Conservation (phyloP, 1,140 invertebrate species). For the Leptinotarsa undecemlineata region DNA sequence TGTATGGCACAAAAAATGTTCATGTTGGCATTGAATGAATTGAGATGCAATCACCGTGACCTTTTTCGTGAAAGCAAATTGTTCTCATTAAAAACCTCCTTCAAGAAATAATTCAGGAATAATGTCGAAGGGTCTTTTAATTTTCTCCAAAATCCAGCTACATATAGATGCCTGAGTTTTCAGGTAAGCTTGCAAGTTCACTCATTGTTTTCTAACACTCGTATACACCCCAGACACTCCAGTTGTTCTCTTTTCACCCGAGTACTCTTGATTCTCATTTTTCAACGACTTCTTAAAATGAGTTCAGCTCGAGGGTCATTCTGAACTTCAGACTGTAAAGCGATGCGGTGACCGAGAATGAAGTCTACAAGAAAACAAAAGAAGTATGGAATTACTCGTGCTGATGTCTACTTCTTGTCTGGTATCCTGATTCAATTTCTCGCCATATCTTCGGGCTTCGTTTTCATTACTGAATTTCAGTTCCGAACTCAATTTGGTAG, state of each 20-base stretch:
- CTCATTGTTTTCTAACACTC: constrained; percentile 1
- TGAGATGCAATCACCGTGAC: too few species aligned
- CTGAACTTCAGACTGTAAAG: constrained; percentile 1
- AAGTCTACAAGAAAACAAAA: background rate
- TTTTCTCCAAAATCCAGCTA: background rate
- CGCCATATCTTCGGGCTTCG: too few species aligned
- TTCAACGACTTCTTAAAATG: background rate
- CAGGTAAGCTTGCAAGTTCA: background rate
- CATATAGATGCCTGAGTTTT: background rate
- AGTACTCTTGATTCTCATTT: constrained; percentile 6
- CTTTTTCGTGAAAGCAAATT: too few species aligned
- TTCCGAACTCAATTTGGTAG: too few species aligned
- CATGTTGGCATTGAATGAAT: too few species aligned
- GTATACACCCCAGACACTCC: background rate
- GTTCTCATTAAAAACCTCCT: too few species aligned
- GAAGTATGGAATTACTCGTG: background rate
- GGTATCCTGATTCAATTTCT: background rate
- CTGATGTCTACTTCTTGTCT: background rate
- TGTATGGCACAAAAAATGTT: too few species aligned
- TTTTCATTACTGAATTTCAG: too few species aligned
- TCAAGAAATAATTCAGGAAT: too few species aligned
- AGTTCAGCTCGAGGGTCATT: background rate
- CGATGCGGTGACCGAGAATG: background rate
- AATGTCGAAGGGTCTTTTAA: too few species aligned
- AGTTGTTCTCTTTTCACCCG: background rate